Evolutionary conservation across 2,797 vertebrate genomes (phyloP).

Genomic region (Acipenser ruthenus): DNA sequence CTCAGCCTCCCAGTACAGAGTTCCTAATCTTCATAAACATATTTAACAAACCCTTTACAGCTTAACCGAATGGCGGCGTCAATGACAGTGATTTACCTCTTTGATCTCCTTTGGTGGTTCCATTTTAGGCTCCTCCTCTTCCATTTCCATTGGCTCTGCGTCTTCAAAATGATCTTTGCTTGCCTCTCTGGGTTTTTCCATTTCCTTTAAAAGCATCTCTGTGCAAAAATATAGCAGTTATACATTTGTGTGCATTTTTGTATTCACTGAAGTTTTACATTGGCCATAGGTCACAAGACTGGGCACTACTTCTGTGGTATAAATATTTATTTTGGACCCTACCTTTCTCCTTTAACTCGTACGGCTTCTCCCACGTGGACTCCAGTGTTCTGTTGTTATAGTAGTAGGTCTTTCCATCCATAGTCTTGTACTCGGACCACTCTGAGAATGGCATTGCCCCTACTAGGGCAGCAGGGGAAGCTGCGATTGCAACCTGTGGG

Average conservation of each 20-base stretch:
- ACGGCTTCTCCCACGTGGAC: slow-evolving; percentile 94
- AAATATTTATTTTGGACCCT: neutral
- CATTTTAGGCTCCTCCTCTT: slow-evolving; percentile 79
- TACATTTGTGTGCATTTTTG: too few species aligned
- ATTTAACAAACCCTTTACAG: too few species aligned
- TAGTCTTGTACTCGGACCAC: slow-evolving; percentile 96
- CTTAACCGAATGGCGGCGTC: neutral
- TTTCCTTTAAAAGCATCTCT: slow-evolving; percentile 53
- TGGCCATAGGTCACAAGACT: too few species aligned
- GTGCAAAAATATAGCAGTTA: too few species aligned
- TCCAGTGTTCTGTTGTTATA: slow-evolving; percentile 96
- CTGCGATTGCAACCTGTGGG: slow-evolving; percentile 86
- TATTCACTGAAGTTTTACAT: too few species aligned
- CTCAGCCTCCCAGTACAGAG: too few species aligned
- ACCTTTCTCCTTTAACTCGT: slow-evolving; percentile 85
- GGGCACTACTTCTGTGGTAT: too few species aligned
- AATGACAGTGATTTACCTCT: slow-evolving; percentile 54
- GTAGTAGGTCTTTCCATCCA: slow-evolving; percentile 92
- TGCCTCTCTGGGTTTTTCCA: slow-evolving; percentile 74
- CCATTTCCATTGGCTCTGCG: slow-evolving; percentile 83
- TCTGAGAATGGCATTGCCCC: slow-evolving; percentile 79
- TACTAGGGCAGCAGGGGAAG: slow-evolving; percentile 75
- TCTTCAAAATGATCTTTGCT: slow-evolving; percentile 73
- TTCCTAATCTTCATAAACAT: too few species aligned
- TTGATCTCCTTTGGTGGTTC: slow-evolving; percentile 78